Evolutionary conservation across 2,113 vertebrate genomes (phyloP).

Genomic region (Myotis davidii): DNA sequence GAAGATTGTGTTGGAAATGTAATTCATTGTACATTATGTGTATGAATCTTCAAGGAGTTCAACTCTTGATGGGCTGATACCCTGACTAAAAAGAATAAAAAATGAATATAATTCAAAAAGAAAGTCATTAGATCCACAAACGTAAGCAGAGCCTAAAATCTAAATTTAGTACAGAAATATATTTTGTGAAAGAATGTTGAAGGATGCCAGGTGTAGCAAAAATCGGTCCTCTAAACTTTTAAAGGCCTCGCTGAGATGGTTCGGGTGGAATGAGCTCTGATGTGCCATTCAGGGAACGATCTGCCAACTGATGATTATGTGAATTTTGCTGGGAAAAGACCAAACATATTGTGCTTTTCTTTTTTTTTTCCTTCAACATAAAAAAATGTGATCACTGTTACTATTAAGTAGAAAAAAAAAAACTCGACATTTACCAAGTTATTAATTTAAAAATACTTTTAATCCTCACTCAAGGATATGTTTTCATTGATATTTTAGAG

Average conservation of each 20-base stretch:
- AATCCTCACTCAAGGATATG: not conserved
- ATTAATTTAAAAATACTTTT: not conserved
- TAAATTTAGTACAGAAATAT: constrained; percentile 41
- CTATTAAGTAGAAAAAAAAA: constrained; percentile 64
- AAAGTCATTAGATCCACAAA: constrained; percentile 34
- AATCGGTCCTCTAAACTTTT: constrained; percentile 71
- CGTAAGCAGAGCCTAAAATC: not conserved
- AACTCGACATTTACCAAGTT: constrained; percentile 42
- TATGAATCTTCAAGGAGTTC: constrained; percentile 10
- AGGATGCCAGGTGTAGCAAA: constrained; percentile 78
- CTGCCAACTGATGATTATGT: constrained; percentile 82
- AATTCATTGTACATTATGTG: not conserved
- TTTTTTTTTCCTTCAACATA: not conserved
- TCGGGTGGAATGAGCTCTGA: constrained; percentile 80
- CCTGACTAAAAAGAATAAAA: constrained; percentile 40
- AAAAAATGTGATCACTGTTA: constrained; percentile 59
- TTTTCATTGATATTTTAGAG: not conserved
- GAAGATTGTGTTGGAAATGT: not conserved
- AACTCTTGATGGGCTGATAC: not conserved
- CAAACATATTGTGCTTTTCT: constrained; percentile 48
- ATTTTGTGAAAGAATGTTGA: constrained; percentile 30
- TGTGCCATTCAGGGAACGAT: constrained; percentile 82
- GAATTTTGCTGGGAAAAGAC: constrained; percentile 78
- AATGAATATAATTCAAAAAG: constrained; percentile 10
- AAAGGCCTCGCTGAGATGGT: constrained; percentile 74